Conservation (phyloP, 37 sponge, comb jelly and placozoan genomes). For the Lycopodina hypogea region DNA sequence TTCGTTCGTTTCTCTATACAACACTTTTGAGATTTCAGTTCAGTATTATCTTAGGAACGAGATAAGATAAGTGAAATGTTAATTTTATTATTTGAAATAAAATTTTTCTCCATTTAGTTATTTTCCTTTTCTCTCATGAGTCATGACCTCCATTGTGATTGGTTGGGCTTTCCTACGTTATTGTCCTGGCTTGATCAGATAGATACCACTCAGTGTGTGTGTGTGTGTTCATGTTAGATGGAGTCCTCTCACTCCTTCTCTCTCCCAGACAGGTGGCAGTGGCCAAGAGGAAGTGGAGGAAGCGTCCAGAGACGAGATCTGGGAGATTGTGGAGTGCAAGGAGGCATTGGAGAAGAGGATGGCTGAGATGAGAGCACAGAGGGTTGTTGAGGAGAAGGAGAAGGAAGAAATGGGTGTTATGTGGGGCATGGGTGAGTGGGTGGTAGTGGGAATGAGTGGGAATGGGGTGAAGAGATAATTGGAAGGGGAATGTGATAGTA, state of each 20-base stretch:
- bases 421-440: constrained; percentile 91
- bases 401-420: constrained; percentile 60
- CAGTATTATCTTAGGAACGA: too few relatives aligned
- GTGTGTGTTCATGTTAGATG: too few relatives aligned
- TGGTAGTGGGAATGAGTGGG: background rate
- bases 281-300: constrained; percentile 36
- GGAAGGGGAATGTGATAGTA: background rate
- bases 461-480: background rate
- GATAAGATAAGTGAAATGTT: too few relatives aligned
- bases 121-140: too few relatives aligned
- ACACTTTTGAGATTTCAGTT: too few relatives aligned
- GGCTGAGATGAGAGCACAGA: constrained; percentile 26
- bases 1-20: too few relatives aligned
- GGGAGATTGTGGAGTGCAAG: constrained; percentile 36
- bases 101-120: too few relatives aligned
- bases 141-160: too few relatives aligned
- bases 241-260: background rate
- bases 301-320: constrained; percentile 37
- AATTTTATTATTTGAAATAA: too few relatives aligned
- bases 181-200: too few relatives aligned
- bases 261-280: background rate
- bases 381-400: constrained; percentile 44
- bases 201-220: too few relatives aligned
- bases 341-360: constrained; percentile 12
- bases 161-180: too few relatives aligned